These are phyloP conservation scores for Cabera pusaria DNA, from an alignment of 2,888 invertebrate genomes.

Conservation along the genomic window DNA sequence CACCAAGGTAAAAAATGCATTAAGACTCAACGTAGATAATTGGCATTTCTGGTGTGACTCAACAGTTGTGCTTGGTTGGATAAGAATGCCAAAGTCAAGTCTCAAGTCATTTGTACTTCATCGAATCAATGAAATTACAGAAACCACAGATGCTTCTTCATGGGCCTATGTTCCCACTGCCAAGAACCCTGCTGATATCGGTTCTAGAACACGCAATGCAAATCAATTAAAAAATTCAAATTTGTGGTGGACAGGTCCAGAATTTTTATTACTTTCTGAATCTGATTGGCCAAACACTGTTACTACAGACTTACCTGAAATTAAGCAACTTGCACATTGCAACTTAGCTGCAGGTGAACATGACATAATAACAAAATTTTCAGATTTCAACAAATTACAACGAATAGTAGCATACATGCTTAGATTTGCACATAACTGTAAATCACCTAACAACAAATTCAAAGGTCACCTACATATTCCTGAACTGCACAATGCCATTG, in stretches of 20 bases:
- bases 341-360: too few relatives aligned
- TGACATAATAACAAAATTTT: too few relatives aligned
- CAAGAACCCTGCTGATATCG: constrained; percentile 35
- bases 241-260: constrained; percentile 33
- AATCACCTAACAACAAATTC: too few relatives aligned
- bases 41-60: constrained; percentile 4
- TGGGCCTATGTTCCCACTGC: constrained; percentile 34
- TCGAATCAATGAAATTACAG: constrained; percentile 35
- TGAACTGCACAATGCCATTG: too few relatives aligned
- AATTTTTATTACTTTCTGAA: constrained; percentile 9
- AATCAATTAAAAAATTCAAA: constrained; percentile 17
- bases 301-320: too few relatives aligned
- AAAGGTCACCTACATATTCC: too few relatives aligned
- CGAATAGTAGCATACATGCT: too few relatives aligned
- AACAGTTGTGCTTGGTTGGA: constrained; percentile 4
- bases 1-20: constrained; percentile 18
- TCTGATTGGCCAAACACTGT: constrained; percentile 15
- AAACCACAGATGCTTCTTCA: constrained; percentile 19
- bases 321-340: too few relatives aligned
- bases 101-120: constrained; percentile 33
- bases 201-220: constrained; percentile 32
- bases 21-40: constrained; percentile 9
- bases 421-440: too few relatives aligned
- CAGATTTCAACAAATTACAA: too few relatives aligned
- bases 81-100: constrained; percentile 8